Percentiles rank a stretch among this genome's conserved stretches.
phyloP scores from a whole-genome alignment of 1,140 invertebrate species.

The Schmidtea mediterranea region DNA sequence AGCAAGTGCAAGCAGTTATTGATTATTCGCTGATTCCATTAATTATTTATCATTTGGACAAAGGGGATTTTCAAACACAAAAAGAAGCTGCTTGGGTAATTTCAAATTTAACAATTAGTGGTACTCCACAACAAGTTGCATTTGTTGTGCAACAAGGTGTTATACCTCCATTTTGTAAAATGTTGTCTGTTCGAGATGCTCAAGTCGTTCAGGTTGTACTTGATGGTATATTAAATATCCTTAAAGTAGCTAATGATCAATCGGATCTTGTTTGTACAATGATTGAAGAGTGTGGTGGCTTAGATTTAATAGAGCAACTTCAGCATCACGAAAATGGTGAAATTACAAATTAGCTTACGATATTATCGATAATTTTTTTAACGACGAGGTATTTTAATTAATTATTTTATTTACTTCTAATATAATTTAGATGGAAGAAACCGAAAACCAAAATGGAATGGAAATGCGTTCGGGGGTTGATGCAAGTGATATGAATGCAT shows the following conservation, averaged over 20 bases:
- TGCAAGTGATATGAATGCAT: too few relatives aligned
- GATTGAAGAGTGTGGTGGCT: constrained; percentile 33
- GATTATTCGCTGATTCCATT: constrained; percentile 74
- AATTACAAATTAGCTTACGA: constrained; percentile 94
- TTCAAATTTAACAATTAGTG: constrained; percentile 87
- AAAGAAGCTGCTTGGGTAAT: constrained; percentile 98
- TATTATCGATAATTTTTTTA: constrained; percentile 89
- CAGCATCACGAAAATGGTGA: constrained; percentile 90
- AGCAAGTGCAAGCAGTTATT: constrained; percentile 84
- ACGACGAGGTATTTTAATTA: constrained; percentile 29
- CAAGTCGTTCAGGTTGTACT: constrained; percentile 29
- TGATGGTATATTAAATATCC: constrained; percentile 26
- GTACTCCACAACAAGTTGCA: constrained; percentile 35
- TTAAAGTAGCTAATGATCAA: constrained; percentile 22
- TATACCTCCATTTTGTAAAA: constrained; percentile 34
- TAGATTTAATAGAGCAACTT: constrained; percentile 78
- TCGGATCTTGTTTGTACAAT: constrained; percentile 16
- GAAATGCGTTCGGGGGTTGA: too few relatives aligned
- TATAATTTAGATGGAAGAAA: too few relatives aligned
- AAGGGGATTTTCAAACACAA: constrained; percentile 88
- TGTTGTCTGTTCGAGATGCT: constrained; percentile 22
- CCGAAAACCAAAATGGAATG: too few relatives aligned
- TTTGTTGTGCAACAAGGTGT: constrained; percentile 60
- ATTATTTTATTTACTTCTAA: too few relatives aligned
- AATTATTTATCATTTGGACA: constrained; percentile 64